Base-by-base conservation (phyloP, 2,797 vertebrate species). In the Epinephelus malabaricus region DNA sequence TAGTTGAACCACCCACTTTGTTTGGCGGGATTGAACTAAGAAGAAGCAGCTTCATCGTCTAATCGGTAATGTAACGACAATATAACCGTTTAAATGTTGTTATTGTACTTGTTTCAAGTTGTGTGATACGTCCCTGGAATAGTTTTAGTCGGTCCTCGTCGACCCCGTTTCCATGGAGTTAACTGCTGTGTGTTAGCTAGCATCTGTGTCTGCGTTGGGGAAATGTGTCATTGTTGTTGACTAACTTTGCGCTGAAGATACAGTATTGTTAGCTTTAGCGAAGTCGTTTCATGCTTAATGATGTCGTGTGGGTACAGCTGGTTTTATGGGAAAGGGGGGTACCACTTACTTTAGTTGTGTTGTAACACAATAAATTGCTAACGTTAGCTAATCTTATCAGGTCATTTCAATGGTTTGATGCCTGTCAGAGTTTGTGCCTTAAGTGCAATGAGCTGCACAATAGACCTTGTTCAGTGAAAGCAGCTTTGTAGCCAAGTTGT, bases 21-120 rank as follows among this genome's bases (percentile, higher is more conserved):
- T 90, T 94, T 93, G 92, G 94, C 94, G 93, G 92, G 89, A 82
- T 47, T 78, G 6, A 58, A 5, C 10, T 6, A 4, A 25, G 23
- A 43, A 58, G n/a, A 49, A n/a, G 30, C 27, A 0, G 1, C n/a
- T 10, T 1, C 2, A 7, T 7, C 58, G 5, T 30, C 9, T 46
- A 9, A 21, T 34, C 50, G 89, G 92, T 93, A 90, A 88, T n/a
- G 17, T 53, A 18, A 17, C 1, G 4, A 47, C 6, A 50, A 19
- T 47, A n/a, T 27, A 23, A 19, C 1, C 1, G 0, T 45, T 8
- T 49, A 30, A n/a, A n/a, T 6, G 0, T 43, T 50, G 2, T 8
- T 63, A 0, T 1, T 2, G 10, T 11, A 38, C 3, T 30, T 15
- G 5, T 15, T 2, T 0, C n/a, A 8, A 14, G 11, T 34, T 9